Evolutionary conservation across 2,888 invertebrate species (phyloP).

Genomic region (Scaptomyza tumidula): DNA sequence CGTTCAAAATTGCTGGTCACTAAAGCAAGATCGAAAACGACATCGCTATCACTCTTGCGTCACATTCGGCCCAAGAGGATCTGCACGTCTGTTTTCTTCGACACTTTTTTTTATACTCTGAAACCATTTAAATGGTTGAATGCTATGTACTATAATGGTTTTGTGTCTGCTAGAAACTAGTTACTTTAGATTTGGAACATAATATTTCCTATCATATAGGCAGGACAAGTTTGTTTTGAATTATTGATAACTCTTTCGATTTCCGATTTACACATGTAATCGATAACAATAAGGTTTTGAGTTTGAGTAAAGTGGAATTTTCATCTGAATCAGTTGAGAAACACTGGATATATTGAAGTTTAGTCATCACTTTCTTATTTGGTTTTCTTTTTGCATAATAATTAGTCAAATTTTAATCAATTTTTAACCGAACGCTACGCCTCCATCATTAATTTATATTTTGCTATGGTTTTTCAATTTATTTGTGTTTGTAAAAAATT

Average conservation of each 20-base stretch:
- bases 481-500: slow-evolving; percentile 5
- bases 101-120: background rate
- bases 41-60: slow-evolving; percentile 35
- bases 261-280: too few relatives aligned
- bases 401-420: slow-evolving; percentile 33
- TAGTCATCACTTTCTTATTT: background rate
- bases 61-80: slow-evolving; percentile 35
- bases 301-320: too few relatives aligned
- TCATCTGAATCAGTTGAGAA: too few relatives aligned
- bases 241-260: too few relatives aligned
- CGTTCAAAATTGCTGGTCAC: slow-evolving; percentile 47
- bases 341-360: background rate
- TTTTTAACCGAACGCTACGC: slow-evolving; percentile 14
- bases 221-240: too few relatives aligned
- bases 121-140: too few relatives aligned
- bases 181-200: too few relatives aligned
- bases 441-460: background rate
- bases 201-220: too few relatives aligned
- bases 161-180: too few relatives aligned
- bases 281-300: too few relatives aligned
- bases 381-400: slow-evolving; percentile 39
- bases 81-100: background rate
- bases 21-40: background rate
- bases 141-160: too few relatives aligned
- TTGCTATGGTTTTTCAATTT: background rate